phyloP scores from a whole-genome alignment of 2,888 invertebrate genomes.

The Nemurella pictetii region DNA sequence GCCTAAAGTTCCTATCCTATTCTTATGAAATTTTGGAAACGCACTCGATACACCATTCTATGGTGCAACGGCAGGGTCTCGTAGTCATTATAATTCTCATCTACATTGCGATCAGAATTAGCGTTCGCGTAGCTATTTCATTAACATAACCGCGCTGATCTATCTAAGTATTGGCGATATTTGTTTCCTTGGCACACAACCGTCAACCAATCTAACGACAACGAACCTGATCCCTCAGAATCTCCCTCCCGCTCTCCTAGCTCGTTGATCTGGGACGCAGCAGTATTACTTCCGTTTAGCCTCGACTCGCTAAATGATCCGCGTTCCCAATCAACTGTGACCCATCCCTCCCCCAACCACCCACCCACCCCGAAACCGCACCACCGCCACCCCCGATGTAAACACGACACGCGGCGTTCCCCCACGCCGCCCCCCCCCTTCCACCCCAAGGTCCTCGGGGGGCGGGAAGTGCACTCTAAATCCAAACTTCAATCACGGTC shows the following conservation, averaged over 20 bases:
- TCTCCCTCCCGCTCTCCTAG: neutral
- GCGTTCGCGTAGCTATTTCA: no score
- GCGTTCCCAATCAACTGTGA: slow-evolving; percentile 1
- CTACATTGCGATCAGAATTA: no score
- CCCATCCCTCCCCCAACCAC: neutral
- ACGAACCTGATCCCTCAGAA: neutral
- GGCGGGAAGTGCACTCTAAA: neutral
- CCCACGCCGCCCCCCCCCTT: neutral
- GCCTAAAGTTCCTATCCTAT: no score
- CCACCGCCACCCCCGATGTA: neutral
- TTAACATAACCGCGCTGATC: no score
- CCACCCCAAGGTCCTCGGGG: neutral
- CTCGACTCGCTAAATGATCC: slow-evolving; percentile 12
- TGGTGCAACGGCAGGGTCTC: no score
- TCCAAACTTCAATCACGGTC: slow-evolving; percentile 8
- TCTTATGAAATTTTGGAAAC: no score
- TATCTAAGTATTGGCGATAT: no score
- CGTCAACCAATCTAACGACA: neutral
- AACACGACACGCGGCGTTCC: neutral
- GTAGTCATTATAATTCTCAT: no score
- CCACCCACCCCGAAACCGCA: neutral
- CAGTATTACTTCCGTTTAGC: neutral
- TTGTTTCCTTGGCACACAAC: no score
- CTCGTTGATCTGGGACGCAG: no score
- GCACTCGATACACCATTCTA: no score